Percentiles rank a stretch among this genome's conserved stretches.
Evolutionary conservation across 35 echinoderm and acorn worm species (phyloP).

Genomic region (Lytechinus pictus): DNA sequence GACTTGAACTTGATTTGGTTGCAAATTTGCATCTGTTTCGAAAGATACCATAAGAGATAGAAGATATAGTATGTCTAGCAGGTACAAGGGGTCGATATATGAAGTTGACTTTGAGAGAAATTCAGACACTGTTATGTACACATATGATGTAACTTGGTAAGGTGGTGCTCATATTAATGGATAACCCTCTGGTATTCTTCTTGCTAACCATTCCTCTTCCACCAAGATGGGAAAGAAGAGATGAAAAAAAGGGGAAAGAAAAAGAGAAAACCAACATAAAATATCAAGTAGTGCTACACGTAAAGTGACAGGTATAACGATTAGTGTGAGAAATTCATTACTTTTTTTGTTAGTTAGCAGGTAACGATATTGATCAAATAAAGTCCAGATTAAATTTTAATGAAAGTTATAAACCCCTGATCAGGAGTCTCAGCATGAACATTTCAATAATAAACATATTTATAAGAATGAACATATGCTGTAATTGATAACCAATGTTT

Average conservation of each 20-base stretch:
- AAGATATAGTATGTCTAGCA: background rate
- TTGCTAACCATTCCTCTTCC: background rate
- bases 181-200: background rate
- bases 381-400: too few species aligned
- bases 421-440: too few species aligned
- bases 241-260: background rate
- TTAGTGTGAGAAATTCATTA: too few species aligned
- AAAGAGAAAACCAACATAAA: background rate
- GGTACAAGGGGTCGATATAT: background rate
- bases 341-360: too few species aligned
- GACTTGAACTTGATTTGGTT: background rate
- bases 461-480: too few species aligned
- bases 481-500: too few species aligned
- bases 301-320: too few species aligned
- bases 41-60: background rate
- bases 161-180: background rate
- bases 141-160: background rate
- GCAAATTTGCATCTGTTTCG: background rate
- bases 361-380: too few species aligned
- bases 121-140: background rate
- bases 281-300: background rate
- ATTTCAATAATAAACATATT: too few species aligned
- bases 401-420: too few species aligned
- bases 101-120: background rate
- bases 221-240: background rate